Evolutionary conservation across 2,113 vertebrate species (phyloP), one percentile per base, ranked within the genome.

Genomic region (Paralichthys olivaceus): DNA sequence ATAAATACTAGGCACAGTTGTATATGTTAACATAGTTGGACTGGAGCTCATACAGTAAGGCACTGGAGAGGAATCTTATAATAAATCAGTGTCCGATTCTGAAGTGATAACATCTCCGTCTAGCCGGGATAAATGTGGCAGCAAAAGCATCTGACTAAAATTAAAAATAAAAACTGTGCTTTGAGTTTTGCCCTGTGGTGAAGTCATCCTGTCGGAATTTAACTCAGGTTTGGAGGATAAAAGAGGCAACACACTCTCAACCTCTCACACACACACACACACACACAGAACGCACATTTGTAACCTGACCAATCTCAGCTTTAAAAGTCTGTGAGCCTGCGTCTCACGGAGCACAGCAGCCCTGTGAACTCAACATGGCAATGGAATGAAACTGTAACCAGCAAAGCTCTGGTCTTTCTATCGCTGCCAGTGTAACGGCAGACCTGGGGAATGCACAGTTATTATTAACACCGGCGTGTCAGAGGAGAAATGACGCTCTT

Each of bases 381-480:
- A 73, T 37, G 70, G 77, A 79, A 69, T 78, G 83, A 87, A 87
- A 87, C 82, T 23, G 85, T 63, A 86, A 45, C 84, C 81, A 7
- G 67, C 72, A 19, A 60, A 65, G 76, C 79, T 77, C 73, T 47
- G 79, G 77, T 59, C 56, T 61, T 60, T 85, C 66, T 45, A 13
- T 67, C n/a, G 17, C 47, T 77, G 74, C 83, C 83, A 79, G 72
- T 51, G 73, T 84, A 88, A 86, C 75, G 77, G 82, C 79, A 89
- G 80, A 85, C 74, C 62, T 1, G 29, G 68, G 76, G 83, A 89
- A 90, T 84, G 82, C 81, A 78, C 78, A 72, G 87, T 89, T 90
- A 89, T 86, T 84, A 90, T 89, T 89, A 89, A 88, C 79, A 71
- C 43, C 81, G 69, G 72, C 68, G 14, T 57, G 81, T 87, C 80